phyloP scores from a whole-genome alignment of 1,140 invertebrate genomes.

The Portunus trituberculatus region DNA sequence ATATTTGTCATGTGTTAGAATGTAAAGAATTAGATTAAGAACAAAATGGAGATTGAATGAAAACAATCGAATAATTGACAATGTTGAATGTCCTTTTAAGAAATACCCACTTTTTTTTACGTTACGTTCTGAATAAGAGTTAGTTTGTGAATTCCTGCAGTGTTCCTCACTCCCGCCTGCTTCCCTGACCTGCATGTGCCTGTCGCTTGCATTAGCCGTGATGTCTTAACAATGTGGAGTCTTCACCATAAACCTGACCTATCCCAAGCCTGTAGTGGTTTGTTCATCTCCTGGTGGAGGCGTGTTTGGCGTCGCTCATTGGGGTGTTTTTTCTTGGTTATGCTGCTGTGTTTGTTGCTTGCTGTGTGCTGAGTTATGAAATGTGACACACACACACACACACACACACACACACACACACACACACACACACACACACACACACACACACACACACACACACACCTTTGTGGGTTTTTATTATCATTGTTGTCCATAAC shows the following conservation, averaged over 20 bases:
- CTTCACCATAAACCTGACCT: neutral
- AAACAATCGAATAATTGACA: too few species aligned
- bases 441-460: too few species aligned
- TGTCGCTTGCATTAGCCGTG: neutral
- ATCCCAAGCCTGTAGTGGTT: neutral
- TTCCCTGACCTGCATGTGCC: neutral
- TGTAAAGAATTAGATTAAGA: too few species aligned
- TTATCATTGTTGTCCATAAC: neutral
- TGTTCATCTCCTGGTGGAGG: neutral
- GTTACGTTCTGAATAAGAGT: neutral
- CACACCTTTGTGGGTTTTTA: too few species aligned
- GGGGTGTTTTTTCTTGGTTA: neutral
- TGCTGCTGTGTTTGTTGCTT: neutral
- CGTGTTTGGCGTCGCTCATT: too few species aligned
- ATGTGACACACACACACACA: too few species aligned
- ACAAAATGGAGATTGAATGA: too few species aligned
- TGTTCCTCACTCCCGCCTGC: neutral
- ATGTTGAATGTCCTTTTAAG: too few species aligned
- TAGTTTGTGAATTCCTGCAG: neutral
- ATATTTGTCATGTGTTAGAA: too few species aligned
- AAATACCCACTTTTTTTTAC: too few species aligned
- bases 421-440: too few species aligned
- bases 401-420: too few species aligned
- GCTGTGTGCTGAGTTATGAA: neutral
- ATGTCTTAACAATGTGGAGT: neutral